Base-by-base conservation (phyloP, 2,888 invertebrate genomes). In the Pachliopta kotzebuea region DNA sequence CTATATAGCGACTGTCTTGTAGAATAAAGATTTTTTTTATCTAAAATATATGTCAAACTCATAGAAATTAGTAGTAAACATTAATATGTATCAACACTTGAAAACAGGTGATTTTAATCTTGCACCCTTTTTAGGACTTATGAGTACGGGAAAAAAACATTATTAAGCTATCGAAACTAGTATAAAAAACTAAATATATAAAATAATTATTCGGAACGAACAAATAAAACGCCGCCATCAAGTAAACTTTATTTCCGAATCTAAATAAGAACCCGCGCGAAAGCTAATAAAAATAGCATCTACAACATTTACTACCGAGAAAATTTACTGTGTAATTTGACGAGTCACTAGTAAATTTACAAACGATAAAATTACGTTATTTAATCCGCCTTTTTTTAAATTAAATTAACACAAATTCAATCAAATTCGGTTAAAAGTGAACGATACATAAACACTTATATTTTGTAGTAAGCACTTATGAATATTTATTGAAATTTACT, bases 291-390 rank as follows among this genome's bases (percentile, higher is more conserved):
- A 60, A 64, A 52, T 56, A 42, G 60, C 64, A 53, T 64, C 52
- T 50, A 60, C 54, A 58, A 58, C 60, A 21, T 60, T 60, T 60
- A 64, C 56, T 60, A 24, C 64, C 56, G n/a, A 56, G 26, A 52
- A 64, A 63, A 60, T 60, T 64, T 64, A 63, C 55, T 59, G 55
- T 50, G 50, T 63, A 53, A 58, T 59, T 63, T 37, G 54, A 63
- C 49, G 58, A 54, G 55, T 50, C 29, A 63, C 45, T 45, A 45
- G 53, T 54, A 45, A 54, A 49, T 45, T 58, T 9, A 23, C 18
- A 45, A 45, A 7, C 18, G 8, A 45, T 45, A 45, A 45, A 45
- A 45, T 45, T n/a, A n/a, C n/a, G 4, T 45, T 18, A 42, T 42
- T 42, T 31, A 45, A 45, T n/a, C n/a, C n/a, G 14, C 50, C 14